Percentiles rank a stretch among this genome's conserved stretches.
Evolutionary conservation across 2,113 vertebrate genomes (phyloP).

Genomic region (Pipra filicauda): DNA sequence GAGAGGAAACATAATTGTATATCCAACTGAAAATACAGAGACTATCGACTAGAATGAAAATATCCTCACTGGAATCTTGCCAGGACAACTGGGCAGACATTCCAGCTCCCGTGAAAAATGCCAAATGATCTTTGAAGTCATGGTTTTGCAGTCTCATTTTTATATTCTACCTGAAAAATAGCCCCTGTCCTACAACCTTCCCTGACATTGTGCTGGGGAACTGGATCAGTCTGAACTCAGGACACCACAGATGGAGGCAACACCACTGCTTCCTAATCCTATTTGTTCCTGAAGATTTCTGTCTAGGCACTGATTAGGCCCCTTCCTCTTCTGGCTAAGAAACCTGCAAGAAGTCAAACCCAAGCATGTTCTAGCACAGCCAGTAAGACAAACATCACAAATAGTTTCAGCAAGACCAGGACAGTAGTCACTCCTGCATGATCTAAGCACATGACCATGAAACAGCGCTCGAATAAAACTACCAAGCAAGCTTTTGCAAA

Average conservation of each 20-base stretch:
- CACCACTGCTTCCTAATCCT: neutral
- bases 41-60: conserved; percentile 57
- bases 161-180: conserved; percentile 6
- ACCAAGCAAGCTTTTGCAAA: conserved; percentile 30
- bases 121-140: conserved; percentile 41
- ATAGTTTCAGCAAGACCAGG: conserved; percentile 30
- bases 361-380: conserved; percentile 13
- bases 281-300: neutral
- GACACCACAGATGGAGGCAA: conserved; percentile 12
- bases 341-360: neutral
- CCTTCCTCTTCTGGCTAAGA: neutral
- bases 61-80: conserved; percentile 60
- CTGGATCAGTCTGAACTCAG: neutral
- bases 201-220: neutral
- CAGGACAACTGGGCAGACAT: conserved; percentile 59
- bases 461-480: conserved; percentile 7
- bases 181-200: neutral
- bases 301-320: neutral
- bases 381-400: conserved; percentile 11
- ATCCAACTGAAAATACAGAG: conserved; percentile 39
- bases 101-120: conserved; percentile 52
- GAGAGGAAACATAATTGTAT: neutral
- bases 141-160: neutral
- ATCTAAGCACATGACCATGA: neutral
- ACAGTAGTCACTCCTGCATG: conserved; percentile 4